phyloP scores from a whole-genome alignment of 2,113 vertebrate species.

The Deroptyus accipitrinus region DNA sequence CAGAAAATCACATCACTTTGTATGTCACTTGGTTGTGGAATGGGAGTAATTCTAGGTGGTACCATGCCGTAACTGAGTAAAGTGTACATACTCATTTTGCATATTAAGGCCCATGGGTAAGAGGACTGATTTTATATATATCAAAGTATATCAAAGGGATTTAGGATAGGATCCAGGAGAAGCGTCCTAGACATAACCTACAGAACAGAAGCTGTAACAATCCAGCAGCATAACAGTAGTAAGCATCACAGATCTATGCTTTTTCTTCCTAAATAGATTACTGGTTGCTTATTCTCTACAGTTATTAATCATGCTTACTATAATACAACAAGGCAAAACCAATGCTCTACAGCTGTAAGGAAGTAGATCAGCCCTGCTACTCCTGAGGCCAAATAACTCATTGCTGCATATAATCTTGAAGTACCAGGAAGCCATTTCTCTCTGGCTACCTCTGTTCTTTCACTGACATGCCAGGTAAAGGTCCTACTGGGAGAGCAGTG shows the following conservation, averaged over 20 bases:
- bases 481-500: neutral
- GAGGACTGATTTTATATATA: neutral
- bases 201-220: neutral
- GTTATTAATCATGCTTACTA: neutral
- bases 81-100: accelerated
- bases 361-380: neutral
- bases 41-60: neutral
- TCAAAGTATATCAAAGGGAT: accelerated
- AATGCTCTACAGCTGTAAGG: neutral
- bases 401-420: neutral
- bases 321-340: neutral
- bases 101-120: neutral
- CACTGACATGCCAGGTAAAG: accelerated
- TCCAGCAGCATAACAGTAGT: neutral
- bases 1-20: neutral
- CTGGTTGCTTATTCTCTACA: neutral
- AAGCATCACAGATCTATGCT: neutral
- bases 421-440: neutral
- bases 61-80: neutral
- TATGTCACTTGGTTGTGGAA: neutral
- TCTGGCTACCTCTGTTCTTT: neutral
- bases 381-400: neutral
- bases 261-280: neutral
- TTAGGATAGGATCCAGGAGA: neutral
- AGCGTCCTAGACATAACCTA: neutral